A percentile compares a stretch with the other conserved stretches of the same genome.
Conservation (phyloP, 1,140 invertebrate genomes). For the Microvelia longipes region DNA sequence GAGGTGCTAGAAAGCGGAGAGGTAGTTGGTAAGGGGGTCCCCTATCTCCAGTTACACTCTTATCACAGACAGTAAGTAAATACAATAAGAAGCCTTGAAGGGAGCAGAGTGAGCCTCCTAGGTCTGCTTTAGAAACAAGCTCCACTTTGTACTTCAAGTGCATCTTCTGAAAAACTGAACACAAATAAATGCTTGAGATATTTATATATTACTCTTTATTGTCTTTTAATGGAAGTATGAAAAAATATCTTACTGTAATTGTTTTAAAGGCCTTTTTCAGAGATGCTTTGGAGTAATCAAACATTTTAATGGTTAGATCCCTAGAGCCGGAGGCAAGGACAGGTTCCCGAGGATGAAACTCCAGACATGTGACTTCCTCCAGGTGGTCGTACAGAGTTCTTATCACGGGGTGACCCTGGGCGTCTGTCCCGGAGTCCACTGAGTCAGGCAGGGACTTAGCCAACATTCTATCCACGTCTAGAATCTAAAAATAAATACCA, state of each 20-base stretch:
- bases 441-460: slow-evolving; percentile 82
- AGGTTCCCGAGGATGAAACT: slow-evolving; percentile 89
- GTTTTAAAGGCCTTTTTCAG: slow-evolving; percentile 95
- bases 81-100: no score
- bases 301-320: slow-evolving; percentile 88
- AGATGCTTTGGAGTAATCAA: slow-evolving; percentile 94
- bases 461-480: slow-evolving; percentile 95
- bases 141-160: no score
- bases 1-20: no score
- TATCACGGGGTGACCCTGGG: slow-evolving; percentile 92
- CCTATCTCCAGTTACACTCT: no score
- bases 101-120: no score
- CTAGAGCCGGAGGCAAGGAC: slow-evolving; percentile 85
- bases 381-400: slow-evolving; percentile 96
- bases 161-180: no score
- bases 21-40: no score
- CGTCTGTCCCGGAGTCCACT: slow-evolving; percentile 40
- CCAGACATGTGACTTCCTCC: slow-evolving; percentile 90
- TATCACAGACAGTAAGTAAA: no score
- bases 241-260: slow-evolving; percentile 61
- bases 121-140: no score
- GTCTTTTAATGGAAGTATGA: no score
- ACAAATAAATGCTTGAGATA: no score
- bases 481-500: slow-evolving; percentile 62
- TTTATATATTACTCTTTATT: no score